Conservation (phyloP, 2,888 invertebrate species). For the Tricholauxania praeusta region DNA sequence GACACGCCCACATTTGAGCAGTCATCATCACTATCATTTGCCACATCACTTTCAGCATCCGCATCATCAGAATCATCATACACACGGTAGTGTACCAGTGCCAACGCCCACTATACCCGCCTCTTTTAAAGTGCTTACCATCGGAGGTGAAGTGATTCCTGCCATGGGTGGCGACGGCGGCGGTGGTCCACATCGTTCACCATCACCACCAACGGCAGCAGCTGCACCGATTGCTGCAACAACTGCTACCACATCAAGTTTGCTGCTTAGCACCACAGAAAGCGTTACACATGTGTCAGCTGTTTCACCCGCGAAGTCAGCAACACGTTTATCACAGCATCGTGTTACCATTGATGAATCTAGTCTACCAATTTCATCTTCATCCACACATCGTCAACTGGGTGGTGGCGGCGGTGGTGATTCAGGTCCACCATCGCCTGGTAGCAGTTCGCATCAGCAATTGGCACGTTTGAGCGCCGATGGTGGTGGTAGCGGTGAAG, state of each 20-base stretch:
- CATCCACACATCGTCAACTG: conserved; percentile 56
- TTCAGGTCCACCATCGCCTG: conserved; percentile 60
- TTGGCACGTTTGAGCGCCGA: conserved; percentile 49
- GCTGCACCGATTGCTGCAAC: conserved; percentile 42
- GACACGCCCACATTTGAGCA: conserved; percentile 59
- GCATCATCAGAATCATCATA: conserved; percentile 64
- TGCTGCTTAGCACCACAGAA: conserved; percentile 81
- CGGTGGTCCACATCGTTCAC: conserved; percentile 48
- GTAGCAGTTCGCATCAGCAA: conserved; percentile 57
- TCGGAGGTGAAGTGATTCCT: conserved; percentile 44
- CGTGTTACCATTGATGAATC: conserved; percentile 68
- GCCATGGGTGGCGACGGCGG: conserved; percentile 44
- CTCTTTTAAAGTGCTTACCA: conserved; percentile 46
- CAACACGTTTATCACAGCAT: conserved; percentile 64
- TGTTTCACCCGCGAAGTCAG: conserved; percentile 70
- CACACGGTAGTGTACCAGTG: conserved; percentile 56
- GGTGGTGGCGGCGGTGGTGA: conserved; percentile 56
- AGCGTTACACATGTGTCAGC: conserved; percentile 77
- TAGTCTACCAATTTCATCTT: conserved; percentile 61
- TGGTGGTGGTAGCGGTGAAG: conserved; percentile 35
- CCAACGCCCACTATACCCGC: conserved; percentile 61
- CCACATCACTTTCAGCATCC: conserved; percentile 66
- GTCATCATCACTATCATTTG: conserved; percentile 64
- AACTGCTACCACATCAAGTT: conserved; percentile 72
- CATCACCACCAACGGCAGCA: conserved; percentile 48